phyloP scores from a whole-genome alignment of 2,888 invertebrate species.

The Zhuqinia jingwanae region DNA sequence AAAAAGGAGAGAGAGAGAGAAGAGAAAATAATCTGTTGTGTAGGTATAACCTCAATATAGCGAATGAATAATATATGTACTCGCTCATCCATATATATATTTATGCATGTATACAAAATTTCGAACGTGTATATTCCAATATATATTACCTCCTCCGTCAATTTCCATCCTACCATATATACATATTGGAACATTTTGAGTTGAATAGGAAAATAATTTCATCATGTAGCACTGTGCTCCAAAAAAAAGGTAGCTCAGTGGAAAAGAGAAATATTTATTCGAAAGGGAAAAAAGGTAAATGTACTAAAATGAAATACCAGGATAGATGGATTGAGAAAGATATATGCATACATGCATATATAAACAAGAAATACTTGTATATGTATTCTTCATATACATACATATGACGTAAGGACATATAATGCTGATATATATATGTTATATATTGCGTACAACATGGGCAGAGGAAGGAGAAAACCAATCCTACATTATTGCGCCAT shows the following conservation, averaged over 20 bases:
- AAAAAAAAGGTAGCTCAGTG: slow-evolving; percentile 14
- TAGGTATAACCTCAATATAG: slow-evolving; percentile 4
- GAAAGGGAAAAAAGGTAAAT: slow-evolving; percentile 51
- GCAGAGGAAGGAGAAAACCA: slow-evolving; percentile 36
- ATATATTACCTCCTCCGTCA: slow-evolving; percentile 6
- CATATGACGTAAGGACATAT: slow-evolving; percentile 3
- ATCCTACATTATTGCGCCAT: slow-evolving; percentile 70
- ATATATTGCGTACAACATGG: slow-evolving; percentile 39
- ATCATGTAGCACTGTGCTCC: slow-evolving; percentile 21
- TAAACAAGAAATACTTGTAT: background rate
- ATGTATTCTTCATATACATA: background rate
- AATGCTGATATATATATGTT: no score
- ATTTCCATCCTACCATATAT: slow-evolving; percentile 21
- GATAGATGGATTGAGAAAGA: slow-evolving; percentile 11
- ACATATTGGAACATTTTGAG: background rate
- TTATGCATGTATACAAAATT: background rate
- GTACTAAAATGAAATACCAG: slow-evolving; percentile 53
- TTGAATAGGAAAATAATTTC: slow-evolving; percentile 47
- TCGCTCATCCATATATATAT: background rate
- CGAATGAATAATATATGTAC: background rate
- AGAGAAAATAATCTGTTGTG: slow-evolving; percentile 25
- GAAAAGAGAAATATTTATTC: slow-evolving; percentile 37
- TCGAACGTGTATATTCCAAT: slow-evolving; percentile 11
- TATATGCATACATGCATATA: slow-evolving; percentile 1
- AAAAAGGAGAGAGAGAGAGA: slow-evolving; percentile 21